A percentile compares a stretch with the other conserved stretches of the same genome.
These are phyloP conservation scores for Etheostoma perlongum DNA, from an alignment of 2,797 vertebrate genomes.

Conservation along the genomic window DNA sequence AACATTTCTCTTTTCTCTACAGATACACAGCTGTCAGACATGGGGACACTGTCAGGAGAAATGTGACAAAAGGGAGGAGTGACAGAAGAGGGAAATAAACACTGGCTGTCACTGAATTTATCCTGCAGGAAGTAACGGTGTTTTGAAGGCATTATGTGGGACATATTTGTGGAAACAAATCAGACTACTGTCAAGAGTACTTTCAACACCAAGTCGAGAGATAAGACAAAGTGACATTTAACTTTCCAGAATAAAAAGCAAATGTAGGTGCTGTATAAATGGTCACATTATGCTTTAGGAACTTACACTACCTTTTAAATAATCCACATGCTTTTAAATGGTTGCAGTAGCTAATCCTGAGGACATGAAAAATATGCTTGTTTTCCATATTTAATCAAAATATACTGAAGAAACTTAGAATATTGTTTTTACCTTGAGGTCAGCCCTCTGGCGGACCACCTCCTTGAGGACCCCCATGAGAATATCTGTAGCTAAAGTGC, in stretches of 20 bases:
- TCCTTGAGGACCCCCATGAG: constrained; percentile 98
- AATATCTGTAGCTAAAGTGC: constrained; percentile 96
- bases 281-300: not conserved
- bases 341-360: not conserved
- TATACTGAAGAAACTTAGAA: not conserved
- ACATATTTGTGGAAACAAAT: constrained; percentile 36
- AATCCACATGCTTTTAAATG: not conserved
- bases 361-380: not conserved
- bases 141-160: constrained; percentile 45
- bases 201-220: not conserved
- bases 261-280: not conserved
- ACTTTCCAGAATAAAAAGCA: not conserved
- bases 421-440: constrained; percentile 90
- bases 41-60: constrained; percentile 48
- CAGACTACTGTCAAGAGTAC: constrained; percentile 17
- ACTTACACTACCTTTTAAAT: not conserved
- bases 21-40: constrained; percentile 70
- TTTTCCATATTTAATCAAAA: constrained; percentile 1
- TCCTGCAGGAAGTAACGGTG: constrained; percentile 34
- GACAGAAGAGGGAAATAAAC: constrained; percentile 44
- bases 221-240: not conserved
- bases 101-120: constrained; percentile 34
- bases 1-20: constrained; percentile 62
- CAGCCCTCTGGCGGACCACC: constrained; percentile 93
- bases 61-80: constrained; percentile 52